A percentile compares a stretch with the other conserved stretches of the same genome.
phyloP scores from a whole-genome alignment of 2,888 invertebrate genomes.

The Thera britannica region DNA sequence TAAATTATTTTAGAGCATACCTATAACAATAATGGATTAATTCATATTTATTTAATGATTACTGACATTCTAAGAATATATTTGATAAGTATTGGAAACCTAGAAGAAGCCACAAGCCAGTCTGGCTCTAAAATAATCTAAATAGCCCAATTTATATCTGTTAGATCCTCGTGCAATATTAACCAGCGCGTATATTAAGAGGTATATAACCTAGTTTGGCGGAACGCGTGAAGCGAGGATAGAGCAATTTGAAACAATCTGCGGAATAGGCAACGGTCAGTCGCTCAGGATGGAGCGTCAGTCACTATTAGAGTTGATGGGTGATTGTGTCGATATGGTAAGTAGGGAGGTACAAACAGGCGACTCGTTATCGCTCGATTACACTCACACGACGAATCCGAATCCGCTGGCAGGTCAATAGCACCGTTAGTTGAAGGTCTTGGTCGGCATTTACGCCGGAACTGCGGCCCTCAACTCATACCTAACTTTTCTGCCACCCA shows the following conservation, averaged over 20 bases:
- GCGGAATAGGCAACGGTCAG: slow-evolving; percentile 37
- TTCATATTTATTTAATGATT: too few relatives aligned
- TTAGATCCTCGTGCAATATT: background rate
- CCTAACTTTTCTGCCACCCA: slow-evolving; percentile 44
- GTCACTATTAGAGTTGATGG: slow-evolving; percentile 23
- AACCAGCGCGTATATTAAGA: background rate
- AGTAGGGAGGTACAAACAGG: slow-evolving; percentile 30
- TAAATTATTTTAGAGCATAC: too few relatives aligned
- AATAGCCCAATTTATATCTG: background rate
- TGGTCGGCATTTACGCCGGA: slow-evolving; percentile 48
- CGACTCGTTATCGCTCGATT: slow-evolving; percentile 50
- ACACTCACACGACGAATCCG: slow-evolving; percentile 40
- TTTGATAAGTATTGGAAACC: too few relatives aligned
- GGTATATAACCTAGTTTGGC: background rate
- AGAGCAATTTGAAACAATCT: slow-evolving; percentile 60
- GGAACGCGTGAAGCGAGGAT: slow-evolving; percentile 20
- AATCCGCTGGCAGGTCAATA: slow-evolving; percentile 62
- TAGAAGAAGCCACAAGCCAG: too few relatives aligned
- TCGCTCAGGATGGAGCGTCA: slow-evolving; percentile 36
- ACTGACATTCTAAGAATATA: too few relatives aligned
- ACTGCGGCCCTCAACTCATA: slow-evolving; percentile 46
- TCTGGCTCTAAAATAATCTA: too few relatives aligned
- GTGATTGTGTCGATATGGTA: slow-evolving; percentile 37
- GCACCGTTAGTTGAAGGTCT: slow-evolving; percentile 71
- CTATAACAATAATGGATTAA: too few relatives aligned